These are phyloP conservation scores for Scyliorhinus canicula DNA, from an alignment of 2,797 vertebrate species.

Conservation along the genomic window DNA sequence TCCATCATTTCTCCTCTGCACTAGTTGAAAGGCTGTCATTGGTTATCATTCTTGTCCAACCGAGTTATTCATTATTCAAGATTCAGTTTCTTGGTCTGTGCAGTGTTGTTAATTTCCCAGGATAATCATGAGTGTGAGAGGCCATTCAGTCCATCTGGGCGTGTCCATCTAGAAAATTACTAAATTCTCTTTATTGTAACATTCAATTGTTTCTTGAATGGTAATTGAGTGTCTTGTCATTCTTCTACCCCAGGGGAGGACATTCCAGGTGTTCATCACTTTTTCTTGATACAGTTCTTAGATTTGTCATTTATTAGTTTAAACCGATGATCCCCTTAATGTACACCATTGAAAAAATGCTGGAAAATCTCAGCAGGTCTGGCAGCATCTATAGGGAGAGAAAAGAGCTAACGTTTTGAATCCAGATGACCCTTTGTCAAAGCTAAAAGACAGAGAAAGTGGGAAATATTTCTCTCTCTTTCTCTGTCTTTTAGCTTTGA, in stretches of 20 bases:
- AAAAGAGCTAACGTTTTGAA: too few species aligned
- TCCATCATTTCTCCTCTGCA: background rate
- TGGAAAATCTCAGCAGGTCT: too few species aligned
- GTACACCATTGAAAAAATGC: too few species aligned
- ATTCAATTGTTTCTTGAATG: background rate
- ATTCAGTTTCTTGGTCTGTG: background rate
- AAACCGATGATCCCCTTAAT: background rate
- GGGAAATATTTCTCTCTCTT: too few species aligned
- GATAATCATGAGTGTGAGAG: background rate
- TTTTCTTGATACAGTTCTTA: background rate
- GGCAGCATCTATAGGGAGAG: too few species aligned
- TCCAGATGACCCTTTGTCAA: too few species aligned
- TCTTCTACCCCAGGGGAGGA: too few species aligned
- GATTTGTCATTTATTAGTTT: background rate
- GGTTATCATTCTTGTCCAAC: background rate
- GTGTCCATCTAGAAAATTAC: background rate
- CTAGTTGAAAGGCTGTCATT: background rate
- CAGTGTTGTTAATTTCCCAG: background rate
- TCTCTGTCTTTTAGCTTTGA: too few species aligned
- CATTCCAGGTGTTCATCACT: background rate
- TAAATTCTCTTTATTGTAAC: background rate
- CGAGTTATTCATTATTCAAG: background rate
- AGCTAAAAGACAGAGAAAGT: too few species aligned
- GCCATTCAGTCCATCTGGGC: background rate
- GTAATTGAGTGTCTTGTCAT: background rate